These are phyloP conservation scores for Caiman crocodilus DNA, from an alignment of 2,797 vertebrate species.

Conservation along the genomic window DNA sequence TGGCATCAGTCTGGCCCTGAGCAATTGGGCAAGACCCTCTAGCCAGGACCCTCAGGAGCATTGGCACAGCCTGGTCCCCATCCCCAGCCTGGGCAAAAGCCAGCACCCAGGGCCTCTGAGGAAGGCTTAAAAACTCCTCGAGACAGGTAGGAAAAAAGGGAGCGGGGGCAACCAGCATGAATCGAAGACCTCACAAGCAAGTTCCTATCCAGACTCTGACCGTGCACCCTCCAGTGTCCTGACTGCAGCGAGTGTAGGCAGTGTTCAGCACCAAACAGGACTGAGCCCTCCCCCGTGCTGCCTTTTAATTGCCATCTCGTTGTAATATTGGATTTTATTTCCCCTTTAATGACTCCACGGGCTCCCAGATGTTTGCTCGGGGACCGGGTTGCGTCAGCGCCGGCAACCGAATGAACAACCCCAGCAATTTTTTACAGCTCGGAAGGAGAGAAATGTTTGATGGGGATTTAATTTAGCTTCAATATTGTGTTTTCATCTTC, in stretches of 20 bases:
- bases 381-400: constrained; percentile 77
- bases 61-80: no score
- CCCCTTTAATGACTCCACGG: constrained; percentile 77
- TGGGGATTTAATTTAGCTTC: constrained; percentile 74
- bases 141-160: no score
- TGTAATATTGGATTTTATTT: constrained; percentile 78
- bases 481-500: constrained; percentile 71
- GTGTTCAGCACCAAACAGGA: constrained; percentile 67
- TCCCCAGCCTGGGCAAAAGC: no score
- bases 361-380: constrained; percentile 74
- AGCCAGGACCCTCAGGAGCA: no score
- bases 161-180: no score
- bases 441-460: constrained; percentile 70
- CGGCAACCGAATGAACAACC: constrained; percentile 71
- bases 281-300: constrained; percentile 57
- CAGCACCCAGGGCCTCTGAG: no score
- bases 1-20: no score
- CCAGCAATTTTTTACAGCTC: constrained; percentile 75
- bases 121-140: no score
- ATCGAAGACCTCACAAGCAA: background rate
- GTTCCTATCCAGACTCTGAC: background rate
- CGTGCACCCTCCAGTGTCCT: no score
- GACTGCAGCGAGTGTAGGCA: no score
- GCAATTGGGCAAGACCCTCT: no score
- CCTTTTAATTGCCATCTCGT: constrained; percentile 78